phyloP scores from a whole-genome alignment of 2,888 invertebrate genomes.

The Drosophila pegasa region DNA sequence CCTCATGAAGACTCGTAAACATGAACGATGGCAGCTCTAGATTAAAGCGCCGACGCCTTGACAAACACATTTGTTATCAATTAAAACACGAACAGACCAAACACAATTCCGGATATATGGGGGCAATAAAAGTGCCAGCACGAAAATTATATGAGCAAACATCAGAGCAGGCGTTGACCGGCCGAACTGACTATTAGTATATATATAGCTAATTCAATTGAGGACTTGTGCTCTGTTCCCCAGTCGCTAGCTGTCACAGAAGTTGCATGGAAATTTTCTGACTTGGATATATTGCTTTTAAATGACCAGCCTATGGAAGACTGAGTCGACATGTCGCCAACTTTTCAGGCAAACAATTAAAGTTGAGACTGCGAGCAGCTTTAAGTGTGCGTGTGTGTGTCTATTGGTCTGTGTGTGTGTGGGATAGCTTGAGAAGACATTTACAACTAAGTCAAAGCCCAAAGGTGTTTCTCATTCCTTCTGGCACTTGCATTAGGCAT shows the following conservation, averaged over 20 bases:
- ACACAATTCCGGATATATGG: constrained; percentile 2
- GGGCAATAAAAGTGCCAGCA: constrained; percentile 45
- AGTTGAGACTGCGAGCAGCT: not conserved
- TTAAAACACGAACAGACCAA: constrained; percentile 43
- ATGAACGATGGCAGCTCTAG: constrained; percentile 36
- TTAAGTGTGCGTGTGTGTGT: not conserved
- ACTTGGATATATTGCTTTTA: constrained; percentile 34
- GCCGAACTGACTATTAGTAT: constrained; percentile 1
- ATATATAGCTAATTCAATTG: constrained; percentile 38
- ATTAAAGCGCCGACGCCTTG: constrained; percentile 23
- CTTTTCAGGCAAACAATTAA: constrained; percentile 11
- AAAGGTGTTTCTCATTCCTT: not conserved
- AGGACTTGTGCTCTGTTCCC: constrained; percentile 2
- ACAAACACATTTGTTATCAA: constrained; percentile 42
- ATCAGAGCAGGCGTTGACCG: constrained; percentile 37
- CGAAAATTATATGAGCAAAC: constrained; percentile 32
- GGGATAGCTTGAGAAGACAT: not conserved
- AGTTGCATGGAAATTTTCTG: constrained; percentile 44
- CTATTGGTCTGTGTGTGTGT: not conserved
- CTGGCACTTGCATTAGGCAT: not conserved
- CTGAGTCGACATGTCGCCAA: constrained; percentile 14
- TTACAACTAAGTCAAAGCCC: not conserved
- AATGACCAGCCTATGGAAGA: constrained; percentile 20
- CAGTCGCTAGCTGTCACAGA: constrained; percentile 33
- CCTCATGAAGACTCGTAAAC: constrained; percentile 24